Percentiles rank a stretch among this genome's conserved stretches.
Conservation (phyloP, 1,140 invertebrate genomes). For the Hyphantria cunea region DNA sequence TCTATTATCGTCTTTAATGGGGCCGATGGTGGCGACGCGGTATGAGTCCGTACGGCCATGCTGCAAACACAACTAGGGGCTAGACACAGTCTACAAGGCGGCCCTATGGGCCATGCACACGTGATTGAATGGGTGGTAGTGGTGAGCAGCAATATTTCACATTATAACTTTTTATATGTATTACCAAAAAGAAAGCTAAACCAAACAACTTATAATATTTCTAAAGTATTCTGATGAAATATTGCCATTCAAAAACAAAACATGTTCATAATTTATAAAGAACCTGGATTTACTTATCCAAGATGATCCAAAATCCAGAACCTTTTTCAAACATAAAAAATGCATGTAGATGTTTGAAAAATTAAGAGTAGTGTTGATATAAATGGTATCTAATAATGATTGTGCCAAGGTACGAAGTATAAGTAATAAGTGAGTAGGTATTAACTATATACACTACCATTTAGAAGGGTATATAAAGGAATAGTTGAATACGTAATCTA, state of each 20-base stretch:
- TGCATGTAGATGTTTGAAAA: slow-evolving; percentile 17
- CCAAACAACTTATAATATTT: slow-evolving; percentile 13
- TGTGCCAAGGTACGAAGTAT: slow-evolving; percentile 11
- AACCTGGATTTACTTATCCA: slow-evolving; percentile 9
- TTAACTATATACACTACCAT: slow-evolving; percentile 11
- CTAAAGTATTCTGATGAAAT: slow-evolving; percentile 31
- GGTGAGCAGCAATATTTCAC: slow-evolving; percentile 42
- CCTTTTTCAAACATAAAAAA: slow-evolving; percentile 10
- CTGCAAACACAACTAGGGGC: slow-evolving; percentile 86
- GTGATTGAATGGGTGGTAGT: slow-evolving; percentile 54
- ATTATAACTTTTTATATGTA: neutral
- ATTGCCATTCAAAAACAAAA: slow-evolving; percentile 33
- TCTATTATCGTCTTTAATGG: slow-evolving; percentile 95
- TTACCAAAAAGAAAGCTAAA: neutral
- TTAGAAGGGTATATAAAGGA: slow-evolving; percentile 17
- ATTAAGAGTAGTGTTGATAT: slow-evolving; percentile 15
- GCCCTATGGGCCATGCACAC: slow-evolving; percentile 70
- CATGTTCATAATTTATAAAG: slow-evolving; percentile 15
- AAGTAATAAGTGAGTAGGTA: too few species aligned
- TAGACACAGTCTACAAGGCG: slow-evolving; percentile 78
- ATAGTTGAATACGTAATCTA: slow-evolving; percentile 19
- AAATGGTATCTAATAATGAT: slow-evolving; percentile 17
- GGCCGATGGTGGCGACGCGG: slow-evolving; percentile 94
- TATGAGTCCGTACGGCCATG: slow-evolving; percentile 96
- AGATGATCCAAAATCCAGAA: slow-evolving; percentile 8